Conservation (phyloP, 1,140 invertebrate species). For the Meloidogyne exigua region DNA sequence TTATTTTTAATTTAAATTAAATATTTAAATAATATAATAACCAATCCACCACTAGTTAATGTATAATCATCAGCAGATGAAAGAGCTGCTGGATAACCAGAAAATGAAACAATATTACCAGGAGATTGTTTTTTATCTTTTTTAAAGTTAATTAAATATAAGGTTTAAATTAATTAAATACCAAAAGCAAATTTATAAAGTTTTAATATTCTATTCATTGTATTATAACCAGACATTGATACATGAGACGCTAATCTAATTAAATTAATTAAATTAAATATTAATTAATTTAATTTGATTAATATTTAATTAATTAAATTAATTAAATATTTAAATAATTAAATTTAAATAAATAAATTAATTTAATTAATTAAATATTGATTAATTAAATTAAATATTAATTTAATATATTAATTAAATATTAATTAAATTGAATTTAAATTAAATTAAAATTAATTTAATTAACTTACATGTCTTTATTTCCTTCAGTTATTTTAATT, state of each 20-base stretch:
- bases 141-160: slow-evolving; percentile 20
- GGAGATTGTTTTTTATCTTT: slow-evolving; percentile 40
- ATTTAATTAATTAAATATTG: too few relatives aligned
- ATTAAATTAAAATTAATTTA: slow-evolving; percentile 4
- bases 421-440: background rate
- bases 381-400: slow-evolving; percentile 14
- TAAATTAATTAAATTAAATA: slow-evolving; percentile 14
- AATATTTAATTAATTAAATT: too few relatives aligned
- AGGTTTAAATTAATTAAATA: slow-evolving; percentile 15
- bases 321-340: too few relatives aligned
- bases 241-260: slow-evolving; percentile 58
- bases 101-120: slow-evolving; percentile 74
- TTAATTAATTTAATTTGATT: too few relatives aligned
- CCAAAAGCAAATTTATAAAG: slow-evolving; percentile 63
- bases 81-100: slow-evolving; percentile 82
- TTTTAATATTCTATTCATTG: slow-evolving; percentile 61
- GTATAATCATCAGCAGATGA: slow-evolving; percentile 87
- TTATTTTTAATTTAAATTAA: slow-evolving; percentile 15
- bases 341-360: too few relatives aligned
- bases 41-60: slow-evolving; percentile 71
- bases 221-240: slow-evolving; percentile 58
- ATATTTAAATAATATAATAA: slow-evolving; percentile 54
- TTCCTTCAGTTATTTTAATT: slow-evolving; percentile 56
- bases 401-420: too few relatives aligned
- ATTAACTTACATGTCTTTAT: slow-evolving; percentile 41